Base-by-base conservation (phyloP, 2,888 invertebrate genomes). In the Cotesia congregata region DNA sequence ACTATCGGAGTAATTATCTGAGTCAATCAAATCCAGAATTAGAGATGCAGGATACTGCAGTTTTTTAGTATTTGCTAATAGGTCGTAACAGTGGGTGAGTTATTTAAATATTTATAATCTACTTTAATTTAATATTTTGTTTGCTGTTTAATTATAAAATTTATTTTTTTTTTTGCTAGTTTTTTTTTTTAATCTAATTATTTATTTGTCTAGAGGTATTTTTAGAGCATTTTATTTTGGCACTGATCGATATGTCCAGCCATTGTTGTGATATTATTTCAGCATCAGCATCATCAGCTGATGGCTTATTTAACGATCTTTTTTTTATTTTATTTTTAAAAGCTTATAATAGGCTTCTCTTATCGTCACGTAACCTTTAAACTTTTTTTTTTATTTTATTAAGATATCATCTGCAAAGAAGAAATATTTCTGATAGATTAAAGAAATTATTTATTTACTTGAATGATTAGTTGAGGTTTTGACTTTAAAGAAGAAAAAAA, bases 51-150 rank as follows among this genome's bases (percentile, higher is more conserved):
- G 82, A 83, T 78, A 79, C 81, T 69, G 79, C 83, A 79, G 88
- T 88, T 88, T 89, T 89, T 87, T 89, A 89, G 88, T 88, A 87
- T 85, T 81, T 77, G 83, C 82, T 84, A 78, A 83, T 81, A 69
- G 80, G 79, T 82, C 80, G 77, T 77, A 81, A 80, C 82, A 79
- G 83, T 85, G 76, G 87, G 88, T 89, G 70, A 88, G 88, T 86
- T 50, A 12, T 50, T 50, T 50, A 7, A 50, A 12, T 50, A 50
- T 50, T 50, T 50, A 50, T 50, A 50, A 50, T 1, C 12, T 50
- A 7, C 38, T 30, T 15, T 71, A n/a, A 60, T 62, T 50, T 20
- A n/a, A 9, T 41, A 20, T 50, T 5, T 20, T 50, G 0, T 59
- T 69, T 69, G 1, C 40, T 20, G 30, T 30, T 30, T 0, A 30